Base-by-base conservation (phyloP, 2,113 vertebrate genomes). In the Zonotrichia leucophrys region DNA sequence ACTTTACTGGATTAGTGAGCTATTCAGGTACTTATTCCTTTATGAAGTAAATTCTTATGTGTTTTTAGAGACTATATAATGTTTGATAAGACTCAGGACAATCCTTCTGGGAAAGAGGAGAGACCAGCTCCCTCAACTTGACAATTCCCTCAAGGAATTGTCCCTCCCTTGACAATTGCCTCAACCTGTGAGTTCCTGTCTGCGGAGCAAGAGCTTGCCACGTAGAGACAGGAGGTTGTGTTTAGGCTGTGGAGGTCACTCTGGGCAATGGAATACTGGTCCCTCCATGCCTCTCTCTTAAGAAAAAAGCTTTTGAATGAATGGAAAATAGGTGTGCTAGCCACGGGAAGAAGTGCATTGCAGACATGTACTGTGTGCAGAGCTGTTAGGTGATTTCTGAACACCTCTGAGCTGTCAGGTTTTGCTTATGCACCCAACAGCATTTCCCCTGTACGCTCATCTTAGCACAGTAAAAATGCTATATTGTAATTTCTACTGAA, bases 1-100 rank as follows among this genome's bases (percentile, higher is more conserved):
- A 63, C 58, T 85, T 90, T 81, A 90, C 30, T 72, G 47, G 39
- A 91, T 92, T 89, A 72, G 59, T 81, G 39, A 77, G 80, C 37
- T 66, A 19, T 66, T 91, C 42, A 56, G 46, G 52, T 86, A 22
- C 27, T 17, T 83, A 28, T 69, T 85, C 50, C 30, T 63, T 85
- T 63, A 46, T 74, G 25, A 87, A 89, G 15, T 44, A 56, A 90
- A 82, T 79, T 58, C 8, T 83, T 7, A 1, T 62, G 9, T 75
- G 35, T 3, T 53, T 95, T 79, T 70, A 70, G 52, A 82, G 47
- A 42, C 27, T 70, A 14, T 25, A 20, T 30, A 58, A 62, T 42
- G 4, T 53, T 60, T 66, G 35, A 28, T 77, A 77, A 70, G 66
- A 66, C 12, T 66, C n/a, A 68, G 24, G 58, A 68, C 16, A 68